Conservation (phyloP, 35 echinoderm and acorn worm species). For the Patiria miniata region DNA sequence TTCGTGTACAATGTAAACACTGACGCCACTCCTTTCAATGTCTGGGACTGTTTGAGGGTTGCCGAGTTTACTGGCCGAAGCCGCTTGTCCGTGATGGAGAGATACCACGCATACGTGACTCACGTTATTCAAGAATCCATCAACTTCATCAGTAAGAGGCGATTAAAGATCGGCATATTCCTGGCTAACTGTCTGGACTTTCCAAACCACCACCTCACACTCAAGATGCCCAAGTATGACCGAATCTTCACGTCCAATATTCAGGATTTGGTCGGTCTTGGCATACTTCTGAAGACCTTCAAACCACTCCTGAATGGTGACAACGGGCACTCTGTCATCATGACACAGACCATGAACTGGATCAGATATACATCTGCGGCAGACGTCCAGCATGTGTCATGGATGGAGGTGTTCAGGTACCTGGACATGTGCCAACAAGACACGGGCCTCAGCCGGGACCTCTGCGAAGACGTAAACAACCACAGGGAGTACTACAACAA, state of each 20-base stretch:
- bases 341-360: constrained; percentile 58
- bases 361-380: not conserved
- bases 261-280: constrained; percentile 31
- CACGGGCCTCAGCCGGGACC: not conserved
- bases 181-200: constrained; percentile 38
- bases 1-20: constrained; percentile 45
- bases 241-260: constrained; percentile 67
- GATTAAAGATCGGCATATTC: constrained; percentile 22
- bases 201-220: not conserved
- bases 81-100: constrained; percentile 27
- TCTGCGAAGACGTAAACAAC: not conserved
- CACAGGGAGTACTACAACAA: constrained; percentile 68
- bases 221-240: constrained; percentile 37
- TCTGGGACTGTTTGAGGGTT: constrained; percentile 66
- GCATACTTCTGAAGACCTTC: constrained; percentile 23
- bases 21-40: constrained; percentile 35
- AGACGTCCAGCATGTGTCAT: not conserved
- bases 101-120: constrained; percentile 30
- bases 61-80: not conserved
- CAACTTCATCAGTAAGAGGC: constrained; percentile 20
- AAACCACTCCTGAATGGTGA: constrained; percentile 38
- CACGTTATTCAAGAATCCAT: constrained; percentile 13
- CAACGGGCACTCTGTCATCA: constrained; percentile 55
- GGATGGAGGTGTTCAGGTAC: not conserved
- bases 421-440: not conserved